Evolutionary conservation across 2,113 vertebrate species (phyloP), one percentile per base, ranked within the genome.

Genomic region (Rhadina sibilatrix): DNA sequence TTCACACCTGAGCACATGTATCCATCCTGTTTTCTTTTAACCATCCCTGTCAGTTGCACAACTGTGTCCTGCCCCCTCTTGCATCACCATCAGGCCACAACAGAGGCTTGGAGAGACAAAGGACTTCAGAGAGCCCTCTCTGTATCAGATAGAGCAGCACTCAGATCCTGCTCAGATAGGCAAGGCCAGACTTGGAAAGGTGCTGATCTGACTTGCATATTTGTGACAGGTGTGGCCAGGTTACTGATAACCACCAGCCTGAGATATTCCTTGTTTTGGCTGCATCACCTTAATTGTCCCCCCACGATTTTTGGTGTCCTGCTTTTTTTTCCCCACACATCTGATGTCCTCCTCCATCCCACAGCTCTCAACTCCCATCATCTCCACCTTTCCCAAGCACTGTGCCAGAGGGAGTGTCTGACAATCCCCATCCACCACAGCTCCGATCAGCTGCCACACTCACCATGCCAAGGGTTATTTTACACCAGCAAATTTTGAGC

Each of bases 121-220:
- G 76, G 88, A 53, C 85, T 93, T 89, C 71, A 86, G 93, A 88
- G 88, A 71, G 75, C 64, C 85, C 49, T 89, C 74, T 75, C 44
- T 42, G 42, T 12, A 56, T 86, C 88, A 90, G 92, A 69, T 49
- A 30, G 54, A 23, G 60, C 85, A 81, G 90, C 79, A 10, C 25
- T 77, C 68, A 94, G 93, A 95, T 87, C 31, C 79, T 17, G 82
- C 90, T 64, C 83, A 90, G 94, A 95, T 92, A 95, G 57, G 63
- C 80, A 53, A 70, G 76, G 92, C 72, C 79, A 78, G 65, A 2
- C 88, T 87, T 90, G 53, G 64, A 78, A 27, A 95, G 75, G 61
- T 70, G 85, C 83, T 64, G 44, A 74, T 61, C 35, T 70, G 57
- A 64, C 90, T 86, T 46, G 83, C 88, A 74, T 94, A 35, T 81